Evolutionary conservation across 2,113 vertebrate genomes (phyloP).

Genomic region (Gobio gobio): DNA sequence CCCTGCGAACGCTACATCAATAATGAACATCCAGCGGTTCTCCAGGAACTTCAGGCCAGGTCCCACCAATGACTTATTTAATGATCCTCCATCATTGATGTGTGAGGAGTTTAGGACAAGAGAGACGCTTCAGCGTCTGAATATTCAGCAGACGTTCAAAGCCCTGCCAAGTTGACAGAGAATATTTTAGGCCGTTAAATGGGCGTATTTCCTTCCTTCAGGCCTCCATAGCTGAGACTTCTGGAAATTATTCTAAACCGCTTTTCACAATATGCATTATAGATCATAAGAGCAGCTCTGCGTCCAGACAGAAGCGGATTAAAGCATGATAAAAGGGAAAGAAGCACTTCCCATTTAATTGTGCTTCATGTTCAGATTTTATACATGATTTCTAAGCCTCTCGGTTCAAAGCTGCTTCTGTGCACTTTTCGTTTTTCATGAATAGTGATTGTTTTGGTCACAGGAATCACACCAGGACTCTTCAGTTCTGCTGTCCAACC

Average conservation of each 20-base stretch:
- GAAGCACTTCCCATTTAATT: conserved; percentile 12
- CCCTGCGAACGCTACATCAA: neutral
- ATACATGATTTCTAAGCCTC: neutral
- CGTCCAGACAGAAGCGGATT: neutral
- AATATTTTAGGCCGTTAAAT: conserved; percentile 48
- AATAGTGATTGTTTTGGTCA: no score
- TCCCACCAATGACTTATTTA: neutral
- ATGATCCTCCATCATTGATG: conserved; percentile 41
- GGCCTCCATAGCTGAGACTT: conserved; percentile 5
- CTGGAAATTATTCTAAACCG: conserved; percentile 41
- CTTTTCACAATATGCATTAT: conserved; percentile 49
- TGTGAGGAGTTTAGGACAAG: conserved; percentile 19
- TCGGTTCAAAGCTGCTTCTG: neutral
- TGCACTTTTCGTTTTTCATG: no score
- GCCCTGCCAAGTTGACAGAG: conserved; percentile 49
- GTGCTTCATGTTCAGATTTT: neutral
- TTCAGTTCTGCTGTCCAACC: no score
- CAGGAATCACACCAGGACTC: no score
- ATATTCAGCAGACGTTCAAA: conserved; percentile 53
- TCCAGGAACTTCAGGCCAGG: neutral
- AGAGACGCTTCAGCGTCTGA: neutral
- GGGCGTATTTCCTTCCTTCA: conserved; percentile 16
- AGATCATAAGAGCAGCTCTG: conserved; percentile 44
- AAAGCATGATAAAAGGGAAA: neutral
- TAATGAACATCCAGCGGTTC: neutral